Conservation (phyloP, 2,888 invertebrate species). For the Eupsilia transversa region DNA sequence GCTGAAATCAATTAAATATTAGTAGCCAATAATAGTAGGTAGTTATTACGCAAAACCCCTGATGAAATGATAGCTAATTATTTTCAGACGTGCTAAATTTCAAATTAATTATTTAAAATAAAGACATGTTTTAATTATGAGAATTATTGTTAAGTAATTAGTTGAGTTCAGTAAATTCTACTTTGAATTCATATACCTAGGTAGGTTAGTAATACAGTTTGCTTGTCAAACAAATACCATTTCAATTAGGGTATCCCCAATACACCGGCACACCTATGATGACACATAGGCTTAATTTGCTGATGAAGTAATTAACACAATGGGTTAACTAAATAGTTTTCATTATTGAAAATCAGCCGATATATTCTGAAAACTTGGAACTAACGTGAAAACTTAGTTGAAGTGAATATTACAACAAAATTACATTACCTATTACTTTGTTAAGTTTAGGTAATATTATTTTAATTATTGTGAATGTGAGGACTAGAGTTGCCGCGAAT, state of each 20-base stretch:
- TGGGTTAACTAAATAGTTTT: slow-evolving; percentile 2
- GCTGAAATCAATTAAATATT: background rate
- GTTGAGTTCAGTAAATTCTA: background rate
- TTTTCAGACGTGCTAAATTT: background rate
- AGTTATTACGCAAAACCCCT: background rate
- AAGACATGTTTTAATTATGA: no score
- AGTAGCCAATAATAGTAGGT: background rate
- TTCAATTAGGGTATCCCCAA: slow-evolving; percentile 41
- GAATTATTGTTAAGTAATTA: background rate
- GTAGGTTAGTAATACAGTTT: background rate
- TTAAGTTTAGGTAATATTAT: no score
- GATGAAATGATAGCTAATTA: no score
- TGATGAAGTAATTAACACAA: slow-evolving; percentile 19
- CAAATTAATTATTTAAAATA: background rate
- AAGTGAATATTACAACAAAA: no score
- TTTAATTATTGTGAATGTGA: no score
- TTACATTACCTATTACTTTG: no score
- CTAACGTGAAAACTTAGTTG: no score
- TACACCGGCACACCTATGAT: slow-evolving; percentile 24
- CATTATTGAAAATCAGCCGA: no score
- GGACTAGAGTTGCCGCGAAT: no score
- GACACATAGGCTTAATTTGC: slow-evolving; percentile 30
- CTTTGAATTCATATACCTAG: background rate
- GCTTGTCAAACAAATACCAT: background rate
- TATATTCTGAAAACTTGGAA: no score